Conservation (phyloP, 2,797 vertebrate genomes). For the Gymnocypris eckloni region DNA sequence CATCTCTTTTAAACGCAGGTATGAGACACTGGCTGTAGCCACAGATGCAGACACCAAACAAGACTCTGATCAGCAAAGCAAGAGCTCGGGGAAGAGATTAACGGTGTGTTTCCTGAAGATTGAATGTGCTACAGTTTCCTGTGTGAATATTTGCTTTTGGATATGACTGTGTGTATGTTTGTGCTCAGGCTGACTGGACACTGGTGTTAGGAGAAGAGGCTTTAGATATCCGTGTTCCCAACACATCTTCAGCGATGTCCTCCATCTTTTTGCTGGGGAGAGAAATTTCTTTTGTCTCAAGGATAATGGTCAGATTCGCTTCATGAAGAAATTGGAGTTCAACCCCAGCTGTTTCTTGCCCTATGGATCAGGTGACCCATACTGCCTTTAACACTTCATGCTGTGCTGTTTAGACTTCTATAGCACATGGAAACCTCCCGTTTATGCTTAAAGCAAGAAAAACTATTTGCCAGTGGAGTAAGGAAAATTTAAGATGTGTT, state of each 20-base stretch:
- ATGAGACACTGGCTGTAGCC: conserved; percentile 96
- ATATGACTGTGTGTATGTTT: conserved; percentile 46
- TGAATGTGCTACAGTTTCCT: conserved; percentile 22
- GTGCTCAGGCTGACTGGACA: conserved; percentile 90
- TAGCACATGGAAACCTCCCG: background rate
- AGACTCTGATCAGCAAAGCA: conserved; percentile 85
- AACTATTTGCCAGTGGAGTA: background rate
- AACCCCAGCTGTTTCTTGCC: conserved; percentile 95
- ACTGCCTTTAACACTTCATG: background rate
- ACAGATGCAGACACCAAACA: conserved; percentile 91
- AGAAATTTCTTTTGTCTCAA: conserved; percentile 94
- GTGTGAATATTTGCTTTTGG: conserved; percentile 5
- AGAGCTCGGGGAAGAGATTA: conserved; percentile 66
- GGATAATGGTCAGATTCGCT: conserved; percentile 94
- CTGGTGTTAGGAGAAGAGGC: conserved; percentile 93
- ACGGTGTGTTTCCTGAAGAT: conserved; percentile 33
- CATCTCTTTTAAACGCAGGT: conserved; percentile 74
- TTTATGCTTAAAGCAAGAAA: background rate
- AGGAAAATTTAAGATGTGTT: background rate
- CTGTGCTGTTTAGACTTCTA: background rate
- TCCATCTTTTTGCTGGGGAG: conserved; percentile 91
- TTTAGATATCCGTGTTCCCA: conserved; percentile 85
- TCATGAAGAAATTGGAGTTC: conserved; percentile 97
- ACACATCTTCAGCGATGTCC: conserved; percentile 82
- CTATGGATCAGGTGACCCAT: conserved; percentile 87